Conservation (phyloP, 1,140 invertebrate genomes). For the Leptinotarsa lineolata region DNA sequence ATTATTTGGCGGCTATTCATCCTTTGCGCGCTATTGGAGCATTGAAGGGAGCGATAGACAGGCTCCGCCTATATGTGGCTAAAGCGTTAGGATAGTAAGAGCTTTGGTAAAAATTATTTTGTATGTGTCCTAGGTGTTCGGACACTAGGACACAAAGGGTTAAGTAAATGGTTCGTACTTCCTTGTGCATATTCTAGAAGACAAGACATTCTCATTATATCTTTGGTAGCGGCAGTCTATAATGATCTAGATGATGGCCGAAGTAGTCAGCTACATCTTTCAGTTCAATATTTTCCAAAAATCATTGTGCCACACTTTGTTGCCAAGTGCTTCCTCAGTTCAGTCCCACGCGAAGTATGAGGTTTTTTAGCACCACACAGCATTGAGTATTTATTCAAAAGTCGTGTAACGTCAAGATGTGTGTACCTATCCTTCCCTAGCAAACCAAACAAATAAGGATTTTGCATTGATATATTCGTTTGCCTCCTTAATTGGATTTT, state of each 20-base stretch:
- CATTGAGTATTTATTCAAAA: background rate
- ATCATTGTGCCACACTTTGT: background rate
- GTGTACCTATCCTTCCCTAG: background rate
- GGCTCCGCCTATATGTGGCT: no score
- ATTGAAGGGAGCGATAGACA: no score
- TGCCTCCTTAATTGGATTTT: constrained; percentile 1
- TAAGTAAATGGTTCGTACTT: background rate
- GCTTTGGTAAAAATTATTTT: no score
- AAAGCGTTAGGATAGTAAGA: no score
- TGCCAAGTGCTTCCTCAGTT: constrained; percentile 10
- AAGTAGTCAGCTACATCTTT: constrained; percentile 18
- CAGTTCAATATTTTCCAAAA: background rate
- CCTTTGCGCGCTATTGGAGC: no score
- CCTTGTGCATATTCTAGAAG: constrained; percentile 12
- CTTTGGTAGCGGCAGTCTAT: constrained; percentile 17
- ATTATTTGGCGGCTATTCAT: no score
- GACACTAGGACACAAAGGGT: no score
- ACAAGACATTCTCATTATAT: constrained; percentile 9
- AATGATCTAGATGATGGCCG: background rate
- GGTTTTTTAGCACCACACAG: constrained; percentile 10
- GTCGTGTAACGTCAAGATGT: background rate
- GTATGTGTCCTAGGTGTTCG: no score
- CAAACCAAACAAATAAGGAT: background rate
- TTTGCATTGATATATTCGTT: background rate
- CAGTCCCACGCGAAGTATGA: background rate